Conservation (phyloP, 2,113 vertebrate species). For the Clarias macrocephalus region DNA sequence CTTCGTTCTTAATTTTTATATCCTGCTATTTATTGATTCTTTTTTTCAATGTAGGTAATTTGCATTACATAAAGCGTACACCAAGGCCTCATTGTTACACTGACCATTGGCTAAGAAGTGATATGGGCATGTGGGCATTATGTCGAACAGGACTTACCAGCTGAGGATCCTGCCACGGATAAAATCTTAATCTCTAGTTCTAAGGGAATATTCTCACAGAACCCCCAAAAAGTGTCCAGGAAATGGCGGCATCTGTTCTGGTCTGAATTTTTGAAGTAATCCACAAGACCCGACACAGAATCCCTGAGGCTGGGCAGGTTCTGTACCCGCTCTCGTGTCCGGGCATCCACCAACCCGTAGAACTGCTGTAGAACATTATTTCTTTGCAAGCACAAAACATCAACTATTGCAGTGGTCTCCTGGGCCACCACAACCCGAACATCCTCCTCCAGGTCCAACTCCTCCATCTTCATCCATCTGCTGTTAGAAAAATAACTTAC, state of each 20-base stretch:
- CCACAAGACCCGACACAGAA: slow-evolving; percentile 59
- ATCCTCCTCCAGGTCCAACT: slow-evolving; percentile 51
- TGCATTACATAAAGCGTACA: not conserved
- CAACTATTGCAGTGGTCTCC: slow-evolving; percentile 64
- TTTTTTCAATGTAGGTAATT: not conserved
- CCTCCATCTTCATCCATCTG: slow-evolving; percentile 65
- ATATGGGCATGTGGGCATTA: no score
- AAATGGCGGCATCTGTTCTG: slow-evolving; percentile 69
- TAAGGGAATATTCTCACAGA: slow-evolving; percentile 75
- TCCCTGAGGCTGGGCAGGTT: not conserved
- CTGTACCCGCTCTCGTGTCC: not conserved
- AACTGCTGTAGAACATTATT: slow-evolving; percentile 53
- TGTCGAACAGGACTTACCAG: slow-evolving; percentile 57
- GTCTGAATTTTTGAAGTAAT: slow-evolving; percentile 57
- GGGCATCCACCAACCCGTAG: slow-evolving; percentile 55
- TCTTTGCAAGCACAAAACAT: slow-evolving; percentile 59
- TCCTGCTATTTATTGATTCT: no score
- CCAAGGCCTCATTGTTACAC: not conserved
- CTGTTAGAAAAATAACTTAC: slow-evolving; percentile 36
- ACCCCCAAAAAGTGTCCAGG: slow-evolving; percentile 71
- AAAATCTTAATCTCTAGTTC: slow-evolving; percentile 76
- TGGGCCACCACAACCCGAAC: slow-evolving; percentile 53
- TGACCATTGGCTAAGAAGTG: not conserved
- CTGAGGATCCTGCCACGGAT: slow-evolving; percentile 63
- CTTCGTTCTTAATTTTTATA: no score